phyloP scores from a whole-genome alignment of 2,888 invertebrate genomes.

The Plebejus argus region DNA sequence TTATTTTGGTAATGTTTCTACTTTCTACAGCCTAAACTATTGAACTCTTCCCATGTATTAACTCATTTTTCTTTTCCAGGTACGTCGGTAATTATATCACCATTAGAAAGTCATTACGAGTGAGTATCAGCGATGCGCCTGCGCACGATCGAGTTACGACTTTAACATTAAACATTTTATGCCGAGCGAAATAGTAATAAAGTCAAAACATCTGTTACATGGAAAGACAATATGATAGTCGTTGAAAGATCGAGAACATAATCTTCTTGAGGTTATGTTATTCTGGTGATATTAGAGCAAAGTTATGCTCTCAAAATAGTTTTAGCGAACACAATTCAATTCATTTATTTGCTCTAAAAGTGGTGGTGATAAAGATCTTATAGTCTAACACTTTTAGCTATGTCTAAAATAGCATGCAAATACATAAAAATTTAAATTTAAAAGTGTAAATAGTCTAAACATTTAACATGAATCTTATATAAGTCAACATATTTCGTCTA shows the following conservation, averaged over 20 bases:
- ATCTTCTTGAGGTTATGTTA: not conserved
- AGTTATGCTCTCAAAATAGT: too few relatives aligned
- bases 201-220: not conserved
- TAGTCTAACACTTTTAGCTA: too few relatives aligned
- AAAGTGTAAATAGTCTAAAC: too few relatives aligned
- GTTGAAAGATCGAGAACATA: not conserved
- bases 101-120: conserved; percentile 21
- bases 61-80: not conserved
- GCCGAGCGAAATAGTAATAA: not conserved
- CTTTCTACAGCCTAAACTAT: not conserved
- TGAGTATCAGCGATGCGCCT: conserved; percentile 2
- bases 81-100: conserved; percentile 15
- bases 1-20: not conserved
- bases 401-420: too few relatives aligned
- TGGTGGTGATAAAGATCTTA: too few relatives aligned
- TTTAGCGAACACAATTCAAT: too few relatives aligned
- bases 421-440: too few relatives aligned
- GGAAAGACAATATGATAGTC: not conserved
- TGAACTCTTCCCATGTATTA: not conserved
- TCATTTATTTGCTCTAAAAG: too few relatives aligned
- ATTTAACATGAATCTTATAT: too few relatives aligned
- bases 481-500: too few relatives aligned
- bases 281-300: not conserved
- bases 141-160: not conserved
- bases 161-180: not conserved